Base-by-base conservation (phyloP, 2,113 vertebrate genomes). In the Festucalex cinctus region DNA sequence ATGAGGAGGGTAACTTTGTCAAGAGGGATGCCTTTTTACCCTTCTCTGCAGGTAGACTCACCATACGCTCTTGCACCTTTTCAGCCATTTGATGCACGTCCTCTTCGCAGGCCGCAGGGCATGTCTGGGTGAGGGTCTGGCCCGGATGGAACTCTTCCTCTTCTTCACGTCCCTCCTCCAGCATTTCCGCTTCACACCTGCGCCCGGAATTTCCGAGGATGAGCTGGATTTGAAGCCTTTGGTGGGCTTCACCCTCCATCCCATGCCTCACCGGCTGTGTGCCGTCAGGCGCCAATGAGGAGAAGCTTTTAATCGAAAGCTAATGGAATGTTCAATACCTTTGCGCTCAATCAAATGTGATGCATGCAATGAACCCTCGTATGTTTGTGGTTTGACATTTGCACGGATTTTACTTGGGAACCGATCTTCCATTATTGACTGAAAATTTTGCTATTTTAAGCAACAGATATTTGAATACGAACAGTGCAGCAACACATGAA, bases 31-130 rank as follows among this genome's bases (percentile, higher is more conserved):
- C 88, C 59, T 91, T 92, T 73, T 54, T 92, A 76, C 73, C 91
- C 12, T 93, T 93, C 32, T 91, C 90, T 74, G 88, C 91, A 84
- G 91, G 92, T 92, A n/a, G n/a, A n/a, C n/a, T n/a, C n/a, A n/a
- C n/a, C n/a, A n/a, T n/a, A n/a, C n/a, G n/a, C n/a, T n/a, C n/a
- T n/a, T n/a, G n/a, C n/a, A n/a, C n/a, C n/a, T n/a, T n/a, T n/a
- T n/a, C n/a, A n/a, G n/a, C n/a, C n/a, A n/a, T n/a, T n/a, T n/a
- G n/a, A n/a, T n/a, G n/a, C n/a, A n/a, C n/a, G n/a, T n/a, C n/a
- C n/a, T n/a, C n/a, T n/a, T n/a, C n/a, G 39, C 82, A 94, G 93
- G 93, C 6, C 67, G 73, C 6, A 88, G 94, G 35, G 69, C 65
- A 1, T 94, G 93, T 10, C 75, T 85, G 0, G 92, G 93, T 6